A percentile compares a stretch with the other conserved stretches of the same genome.
Evolutionary conservation across 1,140 invertebrate genomes (phyloP).

Genomic region (Carcinoscorpius rotundicauda): DNA sequence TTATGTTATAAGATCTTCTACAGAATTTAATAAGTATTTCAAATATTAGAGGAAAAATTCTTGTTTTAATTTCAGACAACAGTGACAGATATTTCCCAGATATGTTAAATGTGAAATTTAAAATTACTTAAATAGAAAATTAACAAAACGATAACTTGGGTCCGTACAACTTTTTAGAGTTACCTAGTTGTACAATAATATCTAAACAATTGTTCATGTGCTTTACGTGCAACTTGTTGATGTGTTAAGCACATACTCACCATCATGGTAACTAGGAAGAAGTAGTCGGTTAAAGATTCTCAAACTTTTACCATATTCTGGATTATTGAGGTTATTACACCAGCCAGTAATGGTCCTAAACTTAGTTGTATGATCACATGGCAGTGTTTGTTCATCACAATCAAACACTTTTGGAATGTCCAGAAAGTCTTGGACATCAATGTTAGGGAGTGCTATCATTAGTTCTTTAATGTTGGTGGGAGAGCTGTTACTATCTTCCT

Average conservation of each 20-base stretch:
- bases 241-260: conserved; percentile 32
- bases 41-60: too few species aligned
- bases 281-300: conserved; percentile 74
- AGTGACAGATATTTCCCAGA: too few species aligned
- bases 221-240: neutral
- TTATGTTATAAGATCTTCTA: too few species aligned
- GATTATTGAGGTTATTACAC: conserved; percentile 82
- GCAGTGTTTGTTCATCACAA: conserved; percentile 38
- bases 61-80: too few species aligned
- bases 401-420: conserved; percentile 36
- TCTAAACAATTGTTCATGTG: too few species aligned
- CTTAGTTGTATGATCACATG: conserved; percentile 64
- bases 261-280: conserved; percentile 79
- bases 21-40: too few species aligned
- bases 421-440: conserved; percentile 36
- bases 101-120: too few species aligned
- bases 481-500: conserved; percentile 5
- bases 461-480: conserved; percentile 31
- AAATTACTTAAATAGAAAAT: too few species aligned
- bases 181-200: too few species aligned
- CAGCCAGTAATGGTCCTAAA: conserved; percentile 73
- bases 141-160: too few species aligned
- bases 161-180: too few species aligned
- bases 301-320: conserved; percentile 59
- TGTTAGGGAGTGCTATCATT: conserved; percentile 35